phyloP scores from a whole-genome alignment of 37 sponge, comb jelly and placozoan species.

The Chondrilla cf. caribensis region DNA sequence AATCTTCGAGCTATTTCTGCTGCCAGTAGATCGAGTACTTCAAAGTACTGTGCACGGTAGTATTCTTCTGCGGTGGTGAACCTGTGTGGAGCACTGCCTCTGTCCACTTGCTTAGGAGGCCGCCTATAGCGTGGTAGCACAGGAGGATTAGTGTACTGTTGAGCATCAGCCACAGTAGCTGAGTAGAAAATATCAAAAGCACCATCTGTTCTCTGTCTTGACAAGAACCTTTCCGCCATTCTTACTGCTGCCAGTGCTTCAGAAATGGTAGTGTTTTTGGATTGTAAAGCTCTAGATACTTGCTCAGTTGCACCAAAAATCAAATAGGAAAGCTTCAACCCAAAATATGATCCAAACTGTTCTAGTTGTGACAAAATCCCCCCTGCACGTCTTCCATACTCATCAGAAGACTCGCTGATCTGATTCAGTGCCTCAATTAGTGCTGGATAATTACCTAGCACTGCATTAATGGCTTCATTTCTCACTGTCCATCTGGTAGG shows the following conservation, averaged over 20 bases:
- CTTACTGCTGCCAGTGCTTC: neutral
- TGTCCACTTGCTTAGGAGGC: slow-evolving; percentile 28
- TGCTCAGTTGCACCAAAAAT: slow-evolving; percentile 58
- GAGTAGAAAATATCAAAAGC: slow-evolving; percentile 32
- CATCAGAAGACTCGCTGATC: slow-evolving; percentile 19
- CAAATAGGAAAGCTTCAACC: slow-evolving; percentile 53
- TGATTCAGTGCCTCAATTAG: slow-evolving; percentile 23
- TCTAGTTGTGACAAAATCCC: slow-evolving; percentile 29
- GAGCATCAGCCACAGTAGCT: neutral
- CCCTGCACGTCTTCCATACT: slow-evolving; percentile 37
- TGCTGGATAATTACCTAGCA: slow-evolving; percentile 40
- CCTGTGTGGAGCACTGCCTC: slow-evolving; percentile 28
- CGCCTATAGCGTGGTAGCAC: slow-evolving; percentile 28
- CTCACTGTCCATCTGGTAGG: slow-evolving; percentile 60
- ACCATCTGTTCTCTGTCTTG: slow-evolving; percentile 23
- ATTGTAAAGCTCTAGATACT: slow-evolving; percentile 23
- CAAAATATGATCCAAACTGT: slow-evolving; percentile 62
- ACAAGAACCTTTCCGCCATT: neutral
- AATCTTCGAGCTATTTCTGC: slow-evolving; percentile 24
- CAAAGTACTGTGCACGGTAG: slow-evolving; percentile 25
- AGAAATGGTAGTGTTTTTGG: neutral
- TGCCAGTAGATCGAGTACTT: slow-evolving; percentile 21
- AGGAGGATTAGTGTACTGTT: slow-evolving; percentile 10
- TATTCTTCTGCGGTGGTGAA: slow-evolving; percentile 13
- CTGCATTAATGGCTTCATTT: slow-evolving; percentile 37